Conservation (phyloP, 2,797 vertebrate species). For the Pseudotriccus pelzelni region DNA sequence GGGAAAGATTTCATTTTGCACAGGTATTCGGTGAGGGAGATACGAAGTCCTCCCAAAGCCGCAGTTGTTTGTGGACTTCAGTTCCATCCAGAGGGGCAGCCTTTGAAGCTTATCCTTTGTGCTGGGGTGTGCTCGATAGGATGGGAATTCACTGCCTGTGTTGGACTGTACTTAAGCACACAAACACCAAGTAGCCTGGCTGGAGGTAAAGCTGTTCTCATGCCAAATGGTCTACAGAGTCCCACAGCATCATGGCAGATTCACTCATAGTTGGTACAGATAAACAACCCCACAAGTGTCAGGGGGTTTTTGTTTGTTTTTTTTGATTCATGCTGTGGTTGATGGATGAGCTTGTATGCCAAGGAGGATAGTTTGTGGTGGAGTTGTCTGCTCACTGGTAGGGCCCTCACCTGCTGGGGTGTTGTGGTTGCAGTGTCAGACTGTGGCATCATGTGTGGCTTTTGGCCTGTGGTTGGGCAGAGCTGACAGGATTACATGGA, state of each 20-base stretch:
- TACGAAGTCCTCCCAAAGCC: background rate
- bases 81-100: background rate
- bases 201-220: rapidly evolving
- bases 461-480: background rate
- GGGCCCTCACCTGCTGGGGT: background rate
- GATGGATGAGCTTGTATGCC: background rate
- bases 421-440: background rate
- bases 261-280: background rate
- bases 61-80: background rate
- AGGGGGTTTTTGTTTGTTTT: background rate
- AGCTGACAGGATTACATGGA: background rate
- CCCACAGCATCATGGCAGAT: background rate
- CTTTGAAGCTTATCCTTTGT: background rate
- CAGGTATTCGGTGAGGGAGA: background rate
- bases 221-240: background rate
- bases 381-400: background rate
- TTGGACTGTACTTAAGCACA: background rate
- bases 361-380: background rate
- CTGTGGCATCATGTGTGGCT: rapidly evolving
- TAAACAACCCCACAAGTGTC: background rate
- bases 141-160: background rate
- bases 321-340: background rate
- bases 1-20: background rate
- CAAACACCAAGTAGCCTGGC: background rate
- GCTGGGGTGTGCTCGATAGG: background rate